Evolutionary conservation across 1,140 invertebrate species (phyloP), one percentile per base, ranked within the genome.

Genomic region (Listronotus oregonensis): DNA sequence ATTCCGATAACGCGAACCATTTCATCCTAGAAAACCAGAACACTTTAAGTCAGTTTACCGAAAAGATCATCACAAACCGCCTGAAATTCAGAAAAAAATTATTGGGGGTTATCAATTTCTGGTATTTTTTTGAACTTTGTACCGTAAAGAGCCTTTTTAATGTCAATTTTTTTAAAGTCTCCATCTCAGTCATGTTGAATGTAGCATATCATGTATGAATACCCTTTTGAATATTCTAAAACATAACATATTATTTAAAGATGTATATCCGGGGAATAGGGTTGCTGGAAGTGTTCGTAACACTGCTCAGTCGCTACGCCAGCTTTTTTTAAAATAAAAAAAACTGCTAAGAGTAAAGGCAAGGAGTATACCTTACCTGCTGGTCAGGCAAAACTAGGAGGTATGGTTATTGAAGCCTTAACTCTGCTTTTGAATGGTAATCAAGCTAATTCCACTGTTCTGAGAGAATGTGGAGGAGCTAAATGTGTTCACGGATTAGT

Each of bases 201-300:
- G 93, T 78, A 94, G 89, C 79, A 93, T 94, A 60, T 83, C 93
- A 37, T 96, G 93, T 78, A 89, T 97, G 80, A 90, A 93, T 79
- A 95, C 92, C 15, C 81, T 98, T 32, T 81, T 95, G 6, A 94
- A 91, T 77, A 93, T 97, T 71, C 82, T 97, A 71, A 92, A 90
- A 70, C 90, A 96, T 76, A 96, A 98, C 79, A 79, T 82, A 55
- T 89, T 98, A 70, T 99, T 98, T 79, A 97, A 97, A 84, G 96
- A 99, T 80, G 97, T 98, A 3, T 99, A 95, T 78, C n/a, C 85
- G 97, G 70, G 97, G 99, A 83, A 95, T 99, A 43, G 97, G 97
- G 12, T 89, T 99, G 80, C 80, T 99, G 61, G 97, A 99, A 84
- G 95, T 98, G 7, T 92, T 99, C 77, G 93, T 97, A 0, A 93